phyloP scores from a whole-genome alignment of 2,113 vertebrate genomes.

The Alethe diademata region DNA sequence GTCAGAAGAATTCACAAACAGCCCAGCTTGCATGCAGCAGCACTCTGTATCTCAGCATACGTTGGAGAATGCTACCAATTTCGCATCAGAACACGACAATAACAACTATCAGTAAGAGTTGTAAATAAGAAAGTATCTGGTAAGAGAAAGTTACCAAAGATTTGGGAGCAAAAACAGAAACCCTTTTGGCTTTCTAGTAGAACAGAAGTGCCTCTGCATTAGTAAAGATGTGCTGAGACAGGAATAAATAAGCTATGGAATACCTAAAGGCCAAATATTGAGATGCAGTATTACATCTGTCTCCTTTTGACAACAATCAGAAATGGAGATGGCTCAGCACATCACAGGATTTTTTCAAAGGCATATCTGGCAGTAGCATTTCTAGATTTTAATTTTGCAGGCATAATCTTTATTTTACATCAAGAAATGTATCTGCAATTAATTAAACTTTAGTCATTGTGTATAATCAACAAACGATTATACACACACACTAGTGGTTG shows the following conservation, averaged over 20 bases:
- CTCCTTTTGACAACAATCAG: not conserved
- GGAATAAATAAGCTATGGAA: not conserved
- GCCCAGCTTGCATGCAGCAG: not conserved
- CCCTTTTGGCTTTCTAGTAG: not conserved
- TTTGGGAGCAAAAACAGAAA: not conserved
- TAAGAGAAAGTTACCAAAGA: not conserved
- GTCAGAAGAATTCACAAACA: not conserved
- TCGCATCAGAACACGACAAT: fast-evolving
- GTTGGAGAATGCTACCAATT: not conserved
- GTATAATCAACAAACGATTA: not conserved
- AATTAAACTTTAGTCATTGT: not conserved
- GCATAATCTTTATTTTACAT: not conserved
- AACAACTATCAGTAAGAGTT: not conserved
- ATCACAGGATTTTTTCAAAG: not conserved
- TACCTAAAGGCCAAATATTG: not conserved
- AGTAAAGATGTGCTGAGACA: not conserved
- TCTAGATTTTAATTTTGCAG: not conserved
- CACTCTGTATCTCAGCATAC: not conserved
- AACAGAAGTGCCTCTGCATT: not conserved
- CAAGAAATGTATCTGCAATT: not conserved
- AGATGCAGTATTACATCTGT: not conserved
- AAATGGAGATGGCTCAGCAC: not conserved
- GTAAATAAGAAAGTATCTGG: not conserved
- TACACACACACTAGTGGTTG: too few relatives aligned
- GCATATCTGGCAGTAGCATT: not conserved